phyloP scores from a whole-genome alignment of 2,113 vertebrate genomes.

The Epinephelus cyanopodus region DNA sequence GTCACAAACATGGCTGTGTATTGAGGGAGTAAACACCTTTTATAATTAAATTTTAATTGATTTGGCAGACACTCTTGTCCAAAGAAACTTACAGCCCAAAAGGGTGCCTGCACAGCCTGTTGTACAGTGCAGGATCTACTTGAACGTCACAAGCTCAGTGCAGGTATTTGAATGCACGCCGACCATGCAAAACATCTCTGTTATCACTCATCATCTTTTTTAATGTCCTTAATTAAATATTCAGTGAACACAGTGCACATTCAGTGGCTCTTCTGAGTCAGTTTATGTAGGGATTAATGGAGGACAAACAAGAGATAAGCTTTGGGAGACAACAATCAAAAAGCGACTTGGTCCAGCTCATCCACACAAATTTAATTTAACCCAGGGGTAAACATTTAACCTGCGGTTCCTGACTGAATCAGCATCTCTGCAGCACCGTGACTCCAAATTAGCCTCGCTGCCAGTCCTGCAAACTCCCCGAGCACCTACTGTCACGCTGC shows the following conservation, averaged over 20 bases:
- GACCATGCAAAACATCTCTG: constrained; percentile 8
- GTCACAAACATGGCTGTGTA: neutral
- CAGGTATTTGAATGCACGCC: neutral
- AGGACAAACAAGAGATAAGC: neutral
- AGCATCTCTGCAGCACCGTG: constrained; percentile 25
- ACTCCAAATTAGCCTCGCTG: constrained; percentile 36
- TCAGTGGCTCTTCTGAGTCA: neutral
- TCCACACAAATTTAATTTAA: constrained; percentile 26
- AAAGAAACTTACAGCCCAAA: neutral
- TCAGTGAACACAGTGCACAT: neutral
- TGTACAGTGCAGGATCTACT: too few species aligned
- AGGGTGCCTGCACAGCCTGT: neutral
- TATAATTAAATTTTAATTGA: neutral
- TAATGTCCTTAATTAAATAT: constrained; percentile 24
- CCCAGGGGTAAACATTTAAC: constrained; percentile 23
- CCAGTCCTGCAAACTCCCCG: constrained; percentile 29
- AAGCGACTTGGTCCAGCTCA: neutral
- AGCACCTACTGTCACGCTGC: constrained; percentile 18
- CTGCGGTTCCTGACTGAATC: constrained; percentile 27
- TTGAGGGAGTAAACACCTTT: neutral
- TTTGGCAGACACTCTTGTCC: neutral
- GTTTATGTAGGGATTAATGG: neutral
- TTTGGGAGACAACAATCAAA: neutral
- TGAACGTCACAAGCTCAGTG: neutral
- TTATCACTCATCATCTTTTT: constrained; percentile 6